Base-by-base conservation (phyloP, 2,113 vertebrate genomes). In the Pipra filicauda region DNA sequence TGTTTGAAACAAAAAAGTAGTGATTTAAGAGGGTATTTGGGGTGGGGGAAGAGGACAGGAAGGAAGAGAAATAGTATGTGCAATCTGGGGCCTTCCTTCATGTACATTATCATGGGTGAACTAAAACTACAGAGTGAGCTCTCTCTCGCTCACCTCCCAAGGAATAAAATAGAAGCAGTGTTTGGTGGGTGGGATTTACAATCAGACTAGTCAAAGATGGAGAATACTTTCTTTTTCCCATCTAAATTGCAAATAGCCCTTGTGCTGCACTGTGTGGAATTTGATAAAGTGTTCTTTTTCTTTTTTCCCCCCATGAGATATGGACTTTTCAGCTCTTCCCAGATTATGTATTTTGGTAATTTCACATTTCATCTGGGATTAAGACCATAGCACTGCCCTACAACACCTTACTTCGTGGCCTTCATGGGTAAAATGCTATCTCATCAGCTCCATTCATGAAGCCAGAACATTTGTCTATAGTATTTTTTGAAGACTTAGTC, bases 1-100 rank as follows among this genome's bases (percentile, higher is more conserved):
- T 97, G 94, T 97, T 97, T 85, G 88, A 96, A 96, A 84, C 55
- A 69, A 64, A 93, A 74, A 43, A 43, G 11, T 15, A 31, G 31
- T 71, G 43, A 64, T 81, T 87, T 85, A 51, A 77, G 41, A 71
- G 35, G 54, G 41, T 71, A 18, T 69, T 85, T 69, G 80, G 52
- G n/a, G 35, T 82, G 57, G 44, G 35, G 52, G 31, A 84, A 70
- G 61, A 72, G 49, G 18, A 14, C 33, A 82, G 31, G 54, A 80
- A 95, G 64, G 39, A 95, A 48, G 21, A 24, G 10, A 41, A 78
- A 64, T 28, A 72, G 3, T 15, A 5, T 73, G 16, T 48, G 24
- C 37, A 54, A 1, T 57, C 17, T 26, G 69, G 44, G 35, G 23
- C 51, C 18, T 65, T 48, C 26, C 49, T 5, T 76, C 16, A 8